A percentile compares a stretch with the other conserved stretches of the same genome.
Evolutionary conservation across 2,113 vertebrate genomes (phyloP).

Genomic region (Brachyistius frenatus): DNA sequence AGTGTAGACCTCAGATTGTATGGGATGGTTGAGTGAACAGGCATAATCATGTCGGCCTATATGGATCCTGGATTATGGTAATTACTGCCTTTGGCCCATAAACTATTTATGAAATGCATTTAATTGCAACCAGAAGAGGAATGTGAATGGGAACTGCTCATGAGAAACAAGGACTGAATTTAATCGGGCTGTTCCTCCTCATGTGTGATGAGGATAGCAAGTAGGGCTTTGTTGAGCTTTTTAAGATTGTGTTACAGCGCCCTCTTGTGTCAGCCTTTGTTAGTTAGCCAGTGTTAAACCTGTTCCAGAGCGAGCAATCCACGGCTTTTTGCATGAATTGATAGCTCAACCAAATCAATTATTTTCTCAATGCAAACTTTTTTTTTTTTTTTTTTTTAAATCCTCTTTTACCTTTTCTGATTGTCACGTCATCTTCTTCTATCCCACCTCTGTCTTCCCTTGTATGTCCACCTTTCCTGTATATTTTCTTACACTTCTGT

Average conservation of each 20-base stretch:
- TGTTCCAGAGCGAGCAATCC: neutral
- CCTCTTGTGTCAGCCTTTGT: slow-evolving; percentile 61
- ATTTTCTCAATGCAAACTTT: too few species aligned
- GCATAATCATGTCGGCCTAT: slow-evolving; percentile 43
- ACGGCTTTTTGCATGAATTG: neutral
- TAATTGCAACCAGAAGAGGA: slow-evolving; percentile 42
- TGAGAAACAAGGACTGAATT: neutral
- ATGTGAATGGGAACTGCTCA: slow-evolving; percentile 6
- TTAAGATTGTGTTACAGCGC: slow-evolving; percentile 43
- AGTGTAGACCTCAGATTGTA: slow-evolving; percentile 32
- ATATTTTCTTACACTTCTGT: neutral
- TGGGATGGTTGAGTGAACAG: slow-evolving; percentile 53
- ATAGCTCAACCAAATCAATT: neutral
- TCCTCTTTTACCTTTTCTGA: neutral
- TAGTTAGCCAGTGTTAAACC: neutral
- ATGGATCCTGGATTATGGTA: slow-evolving; percentile 60
- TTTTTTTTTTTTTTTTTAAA: neutral
- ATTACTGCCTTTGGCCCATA: slow-evolving; percentile 45
- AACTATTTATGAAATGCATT: slow-evolving; percentile 67
- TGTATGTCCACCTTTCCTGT: neutral
- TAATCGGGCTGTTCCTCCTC: too few species aligned
- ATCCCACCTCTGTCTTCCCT: neutral
- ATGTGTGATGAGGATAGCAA: neutral
- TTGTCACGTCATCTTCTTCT: neutral
- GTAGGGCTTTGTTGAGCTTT: neutral